Evolutionary conservation across 2,888 invertebrate genomes (phyloP).

Genomic region (Tipula confusa): DNA sequence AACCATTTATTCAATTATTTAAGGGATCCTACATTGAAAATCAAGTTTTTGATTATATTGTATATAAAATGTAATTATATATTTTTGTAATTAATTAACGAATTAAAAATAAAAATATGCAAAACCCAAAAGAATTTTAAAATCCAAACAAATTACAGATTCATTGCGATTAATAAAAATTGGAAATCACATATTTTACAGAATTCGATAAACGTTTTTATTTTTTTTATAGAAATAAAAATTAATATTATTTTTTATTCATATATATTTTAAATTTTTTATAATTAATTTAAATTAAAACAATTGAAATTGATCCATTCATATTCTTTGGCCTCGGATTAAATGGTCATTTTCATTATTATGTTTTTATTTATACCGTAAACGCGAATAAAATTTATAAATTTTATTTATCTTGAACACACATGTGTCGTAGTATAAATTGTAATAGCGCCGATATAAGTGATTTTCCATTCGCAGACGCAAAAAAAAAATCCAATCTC

Average conservation of each 20-base stretch:
- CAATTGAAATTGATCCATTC: conserved; percentile 25
- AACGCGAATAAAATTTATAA: not conserved
- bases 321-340: not conserved
- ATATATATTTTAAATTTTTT: too few relatives aligned
- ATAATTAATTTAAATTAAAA: conserved; percentile 1
- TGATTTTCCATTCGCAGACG: not conserved
- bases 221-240: not conserved
- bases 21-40: not conserved
- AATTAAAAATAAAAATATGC: not conserved
- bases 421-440: not conserved
- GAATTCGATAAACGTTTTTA: not conserved
- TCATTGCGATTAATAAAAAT: not conserved
- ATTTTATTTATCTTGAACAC: not conserved
- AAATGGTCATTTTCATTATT: not conserved
- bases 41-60: not conserved
- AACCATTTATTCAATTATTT: not conserved
- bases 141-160: not conserved
- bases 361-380: not conserved
- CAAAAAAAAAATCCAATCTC: not conserved
- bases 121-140: not conserved
- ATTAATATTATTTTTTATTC: not conserved
- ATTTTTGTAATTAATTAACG: not conserved
- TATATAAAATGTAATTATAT: not conserved
- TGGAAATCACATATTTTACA: not conserved
- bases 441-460: not conserved